Base-by-base conservation (phyloP, 1,140 invertebrate genomes). In the Hesperophylax magnus region DNA sequence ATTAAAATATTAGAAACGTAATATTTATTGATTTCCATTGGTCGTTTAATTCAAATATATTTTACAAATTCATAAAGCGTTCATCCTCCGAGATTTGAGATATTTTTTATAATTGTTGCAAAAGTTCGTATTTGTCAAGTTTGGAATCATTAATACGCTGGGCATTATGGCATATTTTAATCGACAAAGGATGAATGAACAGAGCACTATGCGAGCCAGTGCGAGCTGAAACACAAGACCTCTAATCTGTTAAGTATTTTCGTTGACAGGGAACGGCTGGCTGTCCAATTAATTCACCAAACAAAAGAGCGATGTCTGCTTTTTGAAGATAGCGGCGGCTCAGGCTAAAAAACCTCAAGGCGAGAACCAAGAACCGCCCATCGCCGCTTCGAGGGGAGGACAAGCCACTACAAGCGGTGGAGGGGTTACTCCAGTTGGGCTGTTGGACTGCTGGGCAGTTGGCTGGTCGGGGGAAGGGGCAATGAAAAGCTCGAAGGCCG, bases 211-310 rank as follows among this genome's bases (percentile, higher is more conserved):
- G 75, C 11, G 34, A n/a, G 27, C 18, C 5, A 75, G 54, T n/a
- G 15, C 22, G 27, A 11, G 9, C 11, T 27, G 18, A 27, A 56
- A 75, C 31, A 56, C 22, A 18, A 75, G 71, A 56, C 52, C 69
- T 72, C 69, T 56, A 56, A 74, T 53, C 71, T 56, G 71, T 53
- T 24, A 31, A 75, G 71, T 31, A 75, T 75, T 71, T 79, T 34
- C 65, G 77, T 71, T 71, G 77, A 79, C 77, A 79, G 63, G 77
- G 39, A 79, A 69, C 58, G 61, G 52, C 77, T 53, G 77, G 69
- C 56, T 39, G 47, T 75, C 69, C 78, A 80, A 80, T 80, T 75
- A 80, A 80, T 80, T 80, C 52, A 69, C 79, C 67, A 77, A 81
- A 81, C 79, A 81, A 81, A 72, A 76, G 79, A 67, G 74, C 39